A percentile compares a stretch with the other conserved stretches of the same genome.
phyloP scores from a whole-genome alignment of 2,113 vertebrate genomes.

The Pardalotus punctatus region DNA sequence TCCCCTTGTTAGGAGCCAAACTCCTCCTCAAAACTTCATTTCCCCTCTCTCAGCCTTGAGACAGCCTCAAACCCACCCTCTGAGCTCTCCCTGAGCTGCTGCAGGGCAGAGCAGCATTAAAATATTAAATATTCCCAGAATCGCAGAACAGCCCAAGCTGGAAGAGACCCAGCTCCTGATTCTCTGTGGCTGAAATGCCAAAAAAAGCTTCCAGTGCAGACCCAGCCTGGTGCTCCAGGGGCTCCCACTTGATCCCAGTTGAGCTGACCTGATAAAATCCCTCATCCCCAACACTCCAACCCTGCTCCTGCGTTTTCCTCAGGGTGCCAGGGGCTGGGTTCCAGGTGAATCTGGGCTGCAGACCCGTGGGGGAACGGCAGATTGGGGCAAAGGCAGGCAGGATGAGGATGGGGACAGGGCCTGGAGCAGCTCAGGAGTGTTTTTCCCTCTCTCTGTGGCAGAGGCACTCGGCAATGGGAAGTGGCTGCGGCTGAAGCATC shows the following conservation, averaged over 20 bases:
- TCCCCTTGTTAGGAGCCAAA: not conserved
- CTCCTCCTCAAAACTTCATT: no score
- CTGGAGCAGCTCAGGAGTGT: not conserved
- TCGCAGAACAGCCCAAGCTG: fast-evolving
- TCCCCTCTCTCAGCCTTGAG: not conserved
- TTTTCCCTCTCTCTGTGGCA: not conserved
- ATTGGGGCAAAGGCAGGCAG: fast-evolving
- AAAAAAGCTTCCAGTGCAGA: no score
- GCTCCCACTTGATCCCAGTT: not conserved
- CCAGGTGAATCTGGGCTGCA: not conserved
- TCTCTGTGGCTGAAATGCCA: not conserved
- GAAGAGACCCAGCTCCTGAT: not conserved
- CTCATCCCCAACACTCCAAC: fast-evolving
- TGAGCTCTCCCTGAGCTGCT: not conserved
- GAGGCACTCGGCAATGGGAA: not conserved
- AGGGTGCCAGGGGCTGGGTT: fast-evolving
- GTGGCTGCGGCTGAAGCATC: not conserved
- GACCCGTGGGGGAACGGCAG: not conserved
- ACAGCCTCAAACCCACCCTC: not conserved
- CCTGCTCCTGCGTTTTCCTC: fast-evolving
- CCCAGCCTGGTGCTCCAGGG: not conserved
- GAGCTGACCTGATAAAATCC: not conserved
- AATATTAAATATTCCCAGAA: not conserved
- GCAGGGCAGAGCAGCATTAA: not conserved
- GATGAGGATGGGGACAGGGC: not conserved